phyloP scores from a whole-genome alignment of 2,888 invertebrate genomes.

The Aspidapion aeneum region DNA sequence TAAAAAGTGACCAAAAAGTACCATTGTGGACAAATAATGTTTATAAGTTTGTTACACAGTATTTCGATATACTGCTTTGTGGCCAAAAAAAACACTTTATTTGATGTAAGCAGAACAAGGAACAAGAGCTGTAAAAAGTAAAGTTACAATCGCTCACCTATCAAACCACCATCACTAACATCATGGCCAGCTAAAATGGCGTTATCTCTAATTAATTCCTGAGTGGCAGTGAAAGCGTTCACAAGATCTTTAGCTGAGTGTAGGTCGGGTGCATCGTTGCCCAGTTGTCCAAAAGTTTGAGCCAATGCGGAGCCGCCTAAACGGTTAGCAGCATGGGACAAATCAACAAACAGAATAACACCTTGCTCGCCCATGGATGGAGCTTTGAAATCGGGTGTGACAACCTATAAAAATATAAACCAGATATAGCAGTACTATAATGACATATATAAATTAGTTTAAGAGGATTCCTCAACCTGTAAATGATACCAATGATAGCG shows the following conservation, averaged over 20 bases:
- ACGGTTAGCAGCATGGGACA: constrained; percentile 69
- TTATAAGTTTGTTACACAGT: no score
- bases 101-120: no score
- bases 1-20: no score
- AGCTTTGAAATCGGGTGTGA: constrained; percentile 89
- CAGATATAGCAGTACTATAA: not conserved
- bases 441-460: no score
- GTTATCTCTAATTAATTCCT: constrained; percentile 71
- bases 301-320: constrained; percentile 92
- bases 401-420: constrained; percentile 44
- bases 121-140: no score
- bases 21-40: no score
- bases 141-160: constrained; percentile 42
- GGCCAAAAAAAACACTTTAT: no score
- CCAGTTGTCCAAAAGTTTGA: constrained; percentile 76
- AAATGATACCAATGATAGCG: no score
- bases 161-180: constrained; percentile 93
- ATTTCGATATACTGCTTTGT: no score
- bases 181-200: constrained; percentile 87
- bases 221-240: constrained; percentile 78
- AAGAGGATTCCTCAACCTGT: no score
- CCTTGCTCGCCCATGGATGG: constrained; percentile 60
- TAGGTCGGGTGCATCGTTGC: constrained; percentile 73
- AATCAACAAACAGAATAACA: constrained; percentile 72
- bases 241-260: constrained; percentile 65